These are phyloP conservation scores for Drosophila monieri DNA, from an alignment of 2,888 invertebrate species.

Conservation along the genomic window DNA sequence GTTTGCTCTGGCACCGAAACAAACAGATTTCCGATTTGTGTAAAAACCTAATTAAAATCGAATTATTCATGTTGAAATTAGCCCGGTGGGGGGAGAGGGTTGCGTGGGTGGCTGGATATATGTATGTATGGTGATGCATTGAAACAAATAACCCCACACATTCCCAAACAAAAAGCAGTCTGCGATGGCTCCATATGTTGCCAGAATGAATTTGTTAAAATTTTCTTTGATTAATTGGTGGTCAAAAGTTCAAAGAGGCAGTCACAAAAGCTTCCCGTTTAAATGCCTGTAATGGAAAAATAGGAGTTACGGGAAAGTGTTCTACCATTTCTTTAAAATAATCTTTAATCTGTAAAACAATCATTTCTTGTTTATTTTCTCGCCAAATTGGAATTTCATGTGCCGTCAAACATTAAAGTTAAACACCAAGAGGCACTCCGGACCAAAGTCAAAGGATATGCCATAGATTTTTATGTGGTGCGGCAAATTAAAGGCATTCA, in stretches of 20 bases:
- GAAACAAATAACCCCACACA: conserved; percentile 44
- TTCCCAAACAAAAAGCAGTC: conserved; percentile 64
- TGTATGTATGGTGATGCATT: conserved; percentile 28
- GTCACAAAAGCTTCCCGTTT: conserved; percentile 54
- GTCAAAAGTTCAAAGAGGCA: conserved; percentile 73
- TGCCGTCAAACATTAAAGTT: conserved; percentile 62
- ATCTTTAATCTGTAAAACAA: background rate
- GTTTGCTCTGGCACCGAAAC: conserved; percentile 27
- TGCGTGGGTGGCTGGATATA: conserved; percentile 31
- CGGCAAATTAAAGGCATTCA: conserved; percentile 54
- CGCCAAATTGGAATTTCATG: conserved; percentile 66
- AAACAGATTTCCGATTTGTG: conserved; percentile 49
- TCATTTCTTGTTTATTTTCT: conserved; percentile 38
- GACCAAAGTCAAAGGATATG: conserved; percentile 7
- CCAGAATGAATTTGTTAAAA: conserved; percentile 75
- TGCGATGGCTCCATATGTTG: conserved; percentile 66
- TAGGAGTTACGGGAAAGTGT: background rate
- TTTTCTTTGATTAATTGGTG: conserved; percentile 76
- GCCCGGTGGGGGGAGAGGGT: conserved; percentile 40
- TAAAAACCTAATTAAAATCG: conserved; percentile 79
- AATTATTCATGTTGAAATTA: conserved; percentile 75
- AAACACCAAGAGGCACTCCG: conserved; percentile 42
- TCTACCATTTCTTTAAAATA: too few species aligned
- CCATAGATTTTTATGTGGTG: conserved; percentile 50
- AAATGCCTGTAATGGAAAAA: conserved; percentile 3